Conservation (phyloP, 2,888 invertebrate species). For the Tachystola acroxantha region DNA sequence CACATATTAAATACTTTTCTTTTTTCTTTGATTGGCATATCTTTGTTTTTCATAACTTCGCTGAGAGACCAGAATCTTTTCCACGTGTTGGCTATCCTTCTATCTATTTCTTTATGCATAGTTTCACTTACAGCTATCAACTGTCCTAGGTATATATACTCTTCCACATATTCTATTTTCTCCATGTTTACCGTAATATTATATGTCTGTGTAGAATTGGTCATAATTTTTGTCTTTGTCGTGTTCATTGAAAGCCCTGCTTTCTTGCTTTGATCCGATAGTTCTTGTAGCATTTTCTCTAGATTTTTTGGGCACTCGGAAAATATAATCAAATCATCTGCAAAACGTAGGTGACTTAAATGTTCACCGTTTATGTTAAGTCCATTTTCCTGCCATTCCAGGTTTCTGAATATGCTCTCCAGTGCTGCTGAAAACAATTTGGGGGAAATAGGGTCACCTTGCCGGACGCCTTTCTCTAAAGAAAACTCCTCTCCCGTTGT, state of each 20-base stretch:
- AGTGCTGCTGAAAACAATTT: too few relatives aligned
- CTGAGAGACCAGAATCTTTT: constrained; percentile 6
- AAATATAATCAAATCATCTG: constrained; percentile 7
- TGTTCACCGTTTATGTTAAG: constrained; percentile 6
- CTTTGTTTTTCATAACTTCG: constrained; percentile 5
- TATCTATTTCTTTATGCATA: too few relatives aligned
- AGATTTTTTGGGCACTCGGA: neutral
- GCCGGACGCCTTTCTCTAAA: constrained; percentile 3
- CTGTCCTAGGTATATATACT: too few relatives aligned
- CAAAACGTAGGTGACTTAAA: constrained; percentile 10
- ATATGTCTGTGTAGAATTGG: neutral
- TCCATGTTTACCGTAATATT: neutral
- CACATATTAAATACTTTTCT: too few relatives aligned
- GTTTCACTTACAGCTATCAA: too few relatives aligned
- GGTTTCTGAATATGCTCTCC: constrained; percentile 4
- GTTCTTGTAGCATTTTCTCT: constrained; percentile 6
- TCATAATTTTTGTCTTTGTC: too few relatives aligned
- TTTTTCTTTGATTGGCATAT: too few relatives aligned
- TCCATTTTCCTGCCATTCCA: constrained; percentile 4
- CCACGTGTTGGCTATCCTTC: constrained; percentile 5
- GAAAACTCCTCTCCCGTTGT: constrained; percentile 1
- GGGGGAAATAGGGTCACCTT: constrained; percentile 2
- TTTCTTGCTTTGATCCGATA: constrained; percentile 3
- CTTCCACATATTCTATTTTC: constrained; percentile 4
- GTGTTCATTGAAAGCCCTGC: constrained; percentile 9